Conservation (phyloP, 2,888 invertebrate genomes). For the Drosophila niveifrons region DNA sequence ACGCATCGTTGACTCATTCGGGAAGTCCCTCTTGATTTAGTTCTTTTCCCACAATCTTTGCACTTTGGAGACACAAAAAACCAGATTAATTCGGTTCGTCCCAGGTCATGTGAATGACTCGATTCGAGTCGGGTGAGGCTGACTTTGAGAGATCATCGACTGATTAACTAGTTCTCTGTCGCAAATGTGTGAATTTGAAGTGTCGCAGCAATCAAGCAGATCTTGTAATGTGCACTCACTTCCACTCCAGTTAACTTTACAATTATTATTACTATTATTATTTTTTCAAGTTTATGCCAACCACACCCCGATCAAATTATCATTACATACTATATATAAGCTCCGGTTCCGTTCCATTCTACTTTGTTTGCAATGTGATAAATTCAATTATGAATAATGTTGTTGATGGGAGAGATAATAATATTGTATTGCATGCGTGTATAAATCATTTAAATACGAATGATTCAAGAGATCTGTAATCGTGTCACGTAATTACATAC, state of each 20-base stretch:
- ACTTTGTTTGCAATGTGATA: slow-evolving; percentile 10
- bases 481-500: slow-evolving; percentile 53
- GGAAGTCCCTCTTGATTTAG: slow-evolving; percentile 20
- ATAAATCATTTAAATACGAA: slow-evolving; percentile 56
- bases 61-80: slow-evolving; percentile 7
- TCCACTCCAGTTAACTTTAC: slow-evolving; percentile 36
- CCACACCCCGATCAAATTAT: slow-evolving; percentile 7
- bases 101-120: slow-evolving; percentile 4
- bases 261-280: slow-evolving; percentile 11
- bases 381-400: slow-evolving; percentile 38
- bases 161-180: slow-evolving; percentile 16
- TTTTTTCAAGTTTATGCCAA: slow-evolving; percentile 28
- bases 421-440: slow-evolving; percentile 47
- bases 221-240: slow-evolving; percentile 17
- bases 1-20: slow-evolving; percentile 36
- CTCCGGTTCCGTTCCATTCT: slow-evolving; percentile 47
- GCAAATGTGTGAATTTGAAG: background rate
- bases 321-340: background rate
- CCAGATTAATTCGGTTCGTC: slow-evolving; percentile 30
- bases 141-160: slow-evolving; percentile 24
- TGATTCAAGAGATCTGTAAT: slow-evolving; percentile 38
- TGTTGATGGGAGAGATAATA: slow-evolving; percentile 41
- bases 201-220: background rate
- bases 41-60: slow-evolving; percentile 1
- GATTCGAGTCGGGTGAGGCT: background rate